Evolutionary conservation across 2,888 invertebrate species (phyloP), one percentile per base, ranked within the genome.

Genomic region (Tachina fera): DNA sequence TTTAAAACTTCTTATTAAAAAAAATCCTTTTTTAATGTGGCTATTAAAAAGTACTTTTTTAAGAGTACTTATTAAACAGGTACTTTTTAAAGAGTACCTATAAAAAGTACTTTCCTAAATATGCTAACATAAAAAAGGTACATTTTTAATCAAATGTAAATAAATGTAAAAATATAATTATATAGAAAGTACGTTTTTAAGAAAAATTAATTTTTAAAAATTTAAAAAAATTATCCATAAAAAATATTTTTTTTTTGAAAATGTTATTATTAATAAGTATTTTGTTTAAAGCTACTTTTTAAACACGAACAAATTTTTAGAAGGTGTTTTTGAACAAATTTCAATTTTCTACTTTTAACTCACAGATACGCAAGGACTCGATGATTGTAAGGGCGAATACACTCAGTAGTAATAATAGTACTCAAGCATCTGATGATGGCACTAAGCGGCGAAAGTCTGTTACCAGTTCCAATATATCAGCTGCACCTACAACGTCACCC

Each of bases 291-390:
- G 6, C 6, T 31, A 31, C 31, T 31, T 31, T 31, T 31, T 6
- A 6, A 47, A 47, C 14, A 47, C 14, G 1, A 47, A 47, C 4
- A 13, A 47, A 13, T 4, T 11, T 47, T 14, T 0, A 49, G 1
- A 49, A 14, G 0, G n/a, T 1, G 0, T 49, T 49, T 31, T 3
- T 22, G 1, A 13, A 49, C 2, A 51, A 53, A n/a, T 0, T n/a
- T 22, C 3, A 31, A 31, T 49, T 22, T 6, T 8, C 19, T 8
- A n/a, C 11, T 49, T 43, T 41, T 49, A 39, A 1, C 9, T 81
- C 74, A 60, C 68, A 90, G 89, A 89, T 89, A 45, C 89, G 89
- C 9, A 89, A 89, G 83, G 88, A 87, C 5, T 90, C 89, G 14
- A 88, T 89, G 88, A 89, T 87, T 88, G 84, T 88, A 82, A 88